Conservation (phyloP, 2,888 invertebrate species). For the Lepidocyrtinus sp. region DNA sequence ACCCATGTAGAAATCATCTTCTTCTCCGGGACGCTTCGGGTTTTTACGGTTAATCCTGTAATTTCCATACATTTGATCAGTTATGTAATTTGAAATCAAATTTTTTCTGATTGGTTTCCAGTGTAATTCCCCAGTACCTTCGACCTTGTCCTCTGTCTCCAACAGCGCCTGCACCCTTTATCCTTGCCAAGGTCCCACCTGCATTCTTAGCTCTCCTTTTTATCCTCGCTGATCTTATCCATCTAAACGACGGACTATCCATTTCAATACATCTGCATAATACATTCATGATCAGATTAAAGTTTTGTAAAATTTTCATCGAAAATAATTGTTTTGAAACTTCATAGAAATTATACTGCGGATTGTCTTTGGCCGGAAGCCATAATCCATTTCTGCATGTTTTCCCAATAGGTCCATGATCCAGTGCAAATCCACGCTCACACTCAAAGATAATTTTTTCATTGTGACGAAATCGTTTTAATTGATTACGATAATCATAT, state of each 20-base stretch:
- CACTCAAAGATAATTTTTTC: constrained; percentile 97
- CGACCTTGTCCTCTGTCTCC: constrained; percentile 21
- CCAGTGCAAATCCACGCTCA: constrained; percentile 89
- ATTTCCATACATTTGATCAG: too few species aligned
- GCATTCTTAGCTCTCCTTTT: constrained; percentile 64
- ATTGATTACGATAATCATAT: constrained; percentile 95
- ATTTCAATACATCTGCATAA: constrained; percentile 81
- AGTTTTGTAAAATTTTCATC: not conserved
- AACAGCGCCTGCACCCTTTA: constrained; percentile 21
- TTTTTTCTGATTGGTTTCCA: constrained; percentile 18
- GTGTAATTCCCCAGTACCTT: not conserved
- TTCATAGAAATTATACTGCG: constrained; percentile 68
- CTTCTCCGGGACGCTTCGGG: constrained; percentile 58
- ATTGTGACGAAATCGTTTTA: constrained; percentile 89
- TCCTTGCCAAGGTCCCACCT: constrained; percentile 43
- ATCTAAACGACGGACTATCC: constrained; percentile 88
- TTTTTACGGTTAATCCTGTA: constrained; percentile 41
- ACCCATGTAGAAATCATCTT: constrained; percentile 71
- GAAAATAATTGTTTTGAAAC: not conserved
- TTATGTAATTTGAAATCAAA: too few species aligned
- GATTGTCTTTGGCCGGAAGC: constrained; percentile 89
- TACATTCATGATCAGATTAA: not conserved
- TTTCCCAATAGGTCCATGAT: constrained; percentile 91
- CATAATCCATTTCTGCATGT: constrained; percentile 95
- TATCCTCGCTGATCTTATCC: constrained; percentile 79